Evolutionary conservation across 2,797 vertebrate genomes (phyloP).

Genomic region (Alca torda): DNA sequence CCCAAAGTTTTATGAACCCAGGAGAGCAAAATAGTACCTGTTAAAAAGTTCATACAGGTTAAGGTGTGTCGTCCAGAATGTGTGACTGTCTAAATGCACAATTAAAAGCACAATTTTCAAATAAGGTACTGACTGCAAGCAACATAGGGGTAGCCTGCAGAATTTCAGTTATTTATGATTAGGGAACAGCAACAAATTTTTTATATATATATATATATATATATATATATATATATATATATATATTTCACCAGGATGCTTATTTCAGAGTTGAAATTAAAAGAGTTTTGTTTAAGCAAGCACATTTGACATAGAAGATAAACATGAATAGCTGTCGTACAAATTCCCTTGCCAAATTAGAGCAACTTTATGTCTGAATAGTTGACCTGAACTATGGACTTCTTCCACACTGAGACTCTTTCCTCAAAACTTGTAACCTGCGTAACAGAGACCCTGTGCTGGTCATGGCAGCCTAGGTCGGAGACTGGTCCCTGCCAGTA

Average conservation of each 20-base stretch:
- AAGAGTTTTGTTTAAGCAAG: neutral
- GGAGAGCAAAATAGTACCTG: neutral
- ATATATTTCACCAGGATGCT: neutral
- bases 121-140: neutral
- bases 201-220: too few species aligned
- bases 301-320: neutral
- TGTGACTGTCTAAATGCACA: neutral
- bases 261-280: neutral
- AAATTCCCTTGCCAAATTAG: neutral
- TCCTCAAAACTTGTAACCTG: neutral
- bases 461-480: neutral
- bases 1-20: neutral
- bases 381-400: neutral
- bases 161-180: neutral
- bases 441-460: neutral
- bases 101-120: neutral
- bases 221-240: too few species aligned
- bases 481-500: neutral
- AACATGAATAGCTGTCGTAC: neutral
- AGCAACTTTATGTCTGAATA: neutral
- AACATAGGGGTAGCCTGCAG: neutral
- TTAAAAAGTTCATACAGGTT: neutral
- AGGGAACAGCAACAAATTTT: neutral
- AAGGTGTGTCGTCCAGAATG: neutral
- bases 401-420: neutral